Conservation (phyloP, 1,140 invertebrate species). For the Drosophila oshimai region DNA sequence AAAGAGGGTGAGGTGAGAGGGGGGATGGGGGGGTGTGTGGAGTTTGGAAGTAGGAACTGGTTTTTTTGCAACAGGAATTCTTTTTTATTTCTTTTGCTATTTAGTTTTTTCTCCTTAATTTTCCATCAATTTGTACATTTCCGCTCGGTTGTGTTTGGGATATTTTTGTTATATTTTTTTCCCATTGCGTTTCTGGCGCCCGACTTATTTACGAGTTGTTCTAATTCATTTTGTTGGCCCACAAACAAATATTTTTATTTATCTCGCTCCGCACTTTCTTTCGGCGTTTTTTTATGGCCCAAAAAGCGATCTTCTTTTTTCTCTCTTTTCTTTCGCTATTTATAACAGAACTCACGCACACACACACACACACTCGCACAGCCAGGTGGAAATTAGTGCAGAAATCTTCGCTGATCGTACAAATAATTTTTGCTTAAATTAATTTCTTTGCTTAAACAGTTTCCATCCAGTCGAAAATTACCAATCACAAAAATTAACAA, state of each 20-base stretch:
- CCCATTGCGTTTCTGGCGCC: conserved; percentile 23
- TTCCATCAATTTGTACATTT: conserved; percentile 55
- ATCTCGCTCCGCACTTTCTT: conserved; percentile 70
- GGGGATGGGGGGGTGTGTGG: not conserved
- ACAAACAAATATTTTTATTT: conserved; percentile 64
- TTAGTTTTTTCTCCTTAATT: conserved; percentile 16
- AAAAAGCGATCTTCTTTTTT: conserved; percentile 63
- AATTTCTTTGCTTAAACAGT: not conserved
- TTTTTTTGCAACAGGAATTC: conserved; percentile 69
- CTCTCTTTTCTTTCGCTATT: conserved; percentile 54
- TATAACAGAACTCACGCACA: conserved; percentile 67
- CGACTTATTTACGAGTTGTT: conserved; percentile 50
- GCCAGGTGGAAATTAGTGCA: conserved; percentile 73
- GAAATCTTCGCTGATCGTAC: conserved; percentile 37
- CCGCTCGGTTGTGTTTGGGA: conserved; percentile 26
- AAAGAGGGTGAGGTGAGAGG: not conserved
- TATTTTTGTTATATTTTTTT: conserved; percentile 1
- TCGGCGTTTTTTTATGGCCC: conserved; percentile 52
- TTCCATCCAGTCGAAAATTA: not conserved
- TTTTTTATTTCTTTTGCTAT: conserved; percentile 1
- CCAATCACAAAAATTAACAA: not conserved
- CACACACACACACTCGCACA: conserved; percentile 20
- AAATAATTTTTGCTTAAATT: not conserved
- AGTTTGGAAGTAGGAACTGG: conserved; percentile 35
- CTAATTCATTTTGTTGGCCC: conserved; percentile 72